Base-by-base conservation (phyloP, 2,888 invertebrate species). In the Alviniconcha strummeri region DNA sequence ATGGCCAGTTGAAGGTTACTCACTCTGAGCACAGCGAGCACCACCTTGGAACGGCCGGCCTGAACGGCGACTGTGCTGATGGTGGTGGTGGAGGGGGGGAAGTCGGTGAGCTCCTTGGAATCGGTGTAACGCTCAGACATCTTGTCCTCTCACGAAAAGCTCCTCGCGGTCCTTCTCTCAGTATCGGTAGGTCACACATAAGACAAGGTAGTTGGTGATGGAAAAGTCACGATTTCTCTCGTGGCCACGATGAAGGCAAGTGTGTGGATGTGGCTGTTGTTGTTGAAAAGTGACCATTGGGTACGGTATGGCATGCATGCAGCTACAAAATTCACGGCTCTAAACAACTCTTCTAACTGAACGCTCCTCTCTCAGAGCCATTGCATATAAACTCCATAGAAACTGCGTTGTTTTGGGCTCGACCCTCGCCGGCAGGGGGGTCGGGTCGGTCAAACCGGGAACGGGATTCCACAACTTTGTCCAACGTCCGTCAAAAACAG, bases 21-120 rank as follows among this genome's bases (percentile, higher is more conserved):
- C 96, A 97, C 97, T 96, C 97, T 96, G 89, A 98, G 95, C 87
- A 98, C 95, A 87, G 97, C 97, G 91, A 98, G 96, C 91, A 98
- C 97, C 92, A 98, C 96, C 93, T 97, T 96, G 77, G 97, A 96
- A 90, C 96, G 95, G 88, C 97, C 97, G 92, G 97, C 97, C 93
- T 97, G 97, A 86, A 98, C 96, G 79, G 97, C 97, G 89, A 98
- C 97, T 84, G 98, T 97, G 94, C 97, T 97, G 91, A 98, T 96
- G 89, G 97, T 97, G 85, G 97, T 97, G 56, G 93, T 92, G 56
- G 93, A 91, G 69, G 91, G 90, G 67, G 90, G 89, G 81, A 90
- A 72, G 85, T 91, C 91, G 86, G 91, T 89, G 81, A 92, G 85
- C 84, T 92, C 92, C 88, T 89, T 90, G 83, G 77, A 77, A 60